Percentiles rank a stretch among this genome's conserved stretches.
phyloP scores from a whole-genome alignment of 2,797 vertebrate species.

The Pelobates cultripes region DNA sequence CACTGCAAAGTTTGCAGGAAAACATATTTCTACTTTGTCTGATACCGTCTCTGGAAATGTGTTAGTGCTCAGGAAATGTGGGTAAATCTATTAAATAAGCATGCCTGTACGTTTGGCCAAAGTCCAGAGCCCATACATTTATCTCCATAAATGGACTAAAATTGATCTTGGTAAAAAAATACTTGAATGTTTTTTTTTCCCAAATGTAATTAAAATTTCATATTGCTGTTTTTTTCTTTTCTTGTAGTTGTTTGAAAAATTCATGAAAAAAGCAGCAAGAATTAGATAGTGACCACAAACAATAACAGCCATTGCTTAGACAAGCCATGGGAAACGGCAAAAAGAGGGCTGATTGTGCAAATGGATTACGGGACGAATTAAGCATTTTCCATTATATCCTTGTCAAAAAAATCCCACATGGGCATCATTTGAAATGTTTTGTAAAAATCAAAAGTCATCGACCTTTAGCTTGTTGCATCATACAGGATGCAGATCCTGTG shows the following conservation, averaged over 20 bases:
- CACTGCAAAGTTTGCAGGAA: not conserved
- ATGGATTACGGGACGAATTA: not conserved
- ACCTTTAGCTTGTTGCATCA: slow-evolving; percentile 13
- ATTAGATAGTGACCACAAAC: slow-evolving; percentile 22
- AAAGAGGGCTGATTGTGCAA: not conserved
- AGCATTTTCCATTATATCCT: slow-evolving; percentile 7
- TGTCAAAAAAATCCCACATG: not conserved
- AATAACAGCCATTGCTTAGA: slow-evolving; percentile 10
- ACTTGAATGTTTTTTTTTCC: not conserved
- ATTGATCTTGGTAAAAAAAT: not conserved
- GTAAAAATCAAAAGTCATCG: slow-evolving; percentile 12
- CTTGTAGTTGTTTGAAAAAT: not conserved
- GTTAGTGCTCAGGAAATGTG: not conserved
- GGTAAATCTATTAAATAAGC: not conserved
- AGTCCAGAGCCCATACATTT: not conserved
- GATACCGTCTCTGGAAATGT: not conserved
- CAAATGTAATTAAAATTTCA: not conserved
- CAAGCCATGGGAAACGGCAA: slow-evolving; percentile 11
- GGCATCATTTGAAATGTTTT: slow-evolving; percentile 2
- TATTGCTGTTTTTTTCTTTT: not conserved
- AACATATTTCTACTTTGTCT: not conserved
- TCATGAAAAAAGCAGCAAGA: not conserved
- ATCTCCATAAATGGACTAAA: not conserved
- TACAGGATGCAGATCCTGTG: not conserved
- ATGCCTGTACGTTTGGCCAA: not conserved